Evolutionary conservation across 2,113 vertebrate genomes (phyloP).

Genomic region (Cephalopholis sonnerati): DNA sequence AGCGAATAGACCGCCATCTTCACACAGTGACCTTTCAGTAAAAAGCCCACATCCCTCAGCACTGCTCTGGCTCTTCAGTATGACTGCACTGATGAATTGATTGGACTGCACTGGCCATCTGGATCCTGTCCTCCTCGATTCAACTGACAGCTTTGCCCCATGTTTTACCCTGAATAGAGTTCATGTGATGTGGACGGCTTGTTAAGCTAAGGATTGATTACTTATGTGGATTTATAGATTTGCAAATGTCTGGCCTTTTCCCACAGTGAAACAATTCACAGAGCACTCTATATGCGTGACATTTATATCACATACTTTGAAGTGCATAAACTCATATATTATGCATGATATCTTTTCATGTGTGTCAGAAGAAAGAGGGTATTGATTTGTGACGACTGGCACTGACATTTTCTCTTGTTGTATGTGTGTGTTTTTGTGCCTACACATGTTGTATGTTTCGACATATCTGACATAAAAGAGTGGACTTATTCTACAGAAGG

Average conservation of each 20-base stretch:
- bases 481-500: background rate
- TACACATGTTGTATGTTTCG: background rate
- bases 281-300: slow-evolving; percentile 6
- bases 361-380: slow-evolving; percentile 4
- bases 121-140: slow-evolving; percentile 22
- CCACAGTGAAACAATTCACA: slow-evolving; percentile 18
- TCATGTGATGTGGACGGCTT: slow-evolving; percentile 36
- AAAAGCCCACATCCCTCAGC: slow-evolving; percentile 6
- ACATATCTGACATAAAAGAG: background rate
- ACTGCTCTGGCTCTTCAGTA: background rate
- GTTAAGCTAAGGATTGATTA: slow-evolving; percentile 43
- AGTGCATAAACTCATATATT: slow-evolving; percentile 30
- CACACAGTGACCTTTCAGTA: slow-evolving; percentile 46
- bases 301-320: slow-evolving; percentile 32
- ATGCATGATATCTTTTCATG: slow-evolving; percentile 32
- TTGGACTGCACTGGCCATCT: slow-evolving; percentile 34
- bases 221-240: slow-evolving; percentile 53
- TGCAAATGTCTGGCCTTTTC: slow-evolving; percentile 44
- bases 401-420: slow-evolving; percentile 27
- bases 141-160: slow-evolving; percentile 7
- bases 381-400: slow-evolving; percentile 32
- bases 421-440: background rate
- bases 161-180: slow-evolving; percentile 27
- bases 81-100: slow-evolving; percentile 52
- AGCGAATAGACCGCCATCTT: background rate